Evolutionary conservation across 2,113 vertebrate species (phyloP), one percentile per base, ranked within the genome.

Genomic region (Ariopsis seemanni): DNA sequence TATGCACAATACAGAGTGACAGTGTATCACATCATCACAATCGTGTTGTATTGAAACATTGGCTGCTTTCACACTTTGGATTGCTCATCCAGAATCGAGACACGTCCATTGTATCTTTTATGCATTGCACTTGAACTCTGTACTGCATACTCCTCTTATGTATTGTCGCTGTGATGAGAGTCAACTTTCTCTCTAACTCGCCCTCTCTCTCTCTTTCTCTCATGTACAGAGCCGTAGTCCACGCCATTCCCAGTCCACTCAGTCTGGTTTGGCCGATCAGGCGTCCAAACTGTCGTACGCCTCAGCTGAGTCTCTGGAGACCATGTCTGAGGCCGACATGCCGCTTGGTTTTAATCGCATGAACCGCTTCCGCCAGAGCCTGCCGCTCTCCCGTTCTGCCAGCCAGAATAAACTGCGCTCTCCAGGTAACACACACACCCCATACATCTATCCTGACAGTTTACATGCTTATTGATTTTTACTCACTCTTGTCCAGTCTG

Each of bases 371-470:
- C 96, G 98, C 52, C 98, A 99, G 96, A 99, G 98, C 93, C 93
- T 99, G 91, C 98, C 98, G 1, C 93, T 99, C 91, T 98, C 98
- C 57, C 97, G 98, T 22, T 99, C 98, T 12, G 95, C 97, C 94
- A 99, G 98, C 94, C 98, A 99, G 96, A 98, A 96, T 82, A 99
- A 99, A 93, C 97, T 99, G 84, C 96, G 97, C 18, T 98, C 97
- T 1, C 98, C 97, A 97, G 98, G 98, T 99, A 94, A 63, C 67
- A 55, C 22, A 83, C 77, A 67, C 78, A 85, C 60, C 74, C 55
- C 67, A 83, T 83, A 55, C 18, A 65, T 83, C 58, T 77, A 57
- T 55, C 22, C 53, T 62, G 79, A 74, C 79, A 82, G 17, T 34
- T 82, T 82, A 82, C 34, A 62, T 34, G n/a, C 50, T 67, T 4